Base-by-base conservation (phyloP, 2,888 invertebrate species). In the Synanthedon andrenaeformis region DNA sequence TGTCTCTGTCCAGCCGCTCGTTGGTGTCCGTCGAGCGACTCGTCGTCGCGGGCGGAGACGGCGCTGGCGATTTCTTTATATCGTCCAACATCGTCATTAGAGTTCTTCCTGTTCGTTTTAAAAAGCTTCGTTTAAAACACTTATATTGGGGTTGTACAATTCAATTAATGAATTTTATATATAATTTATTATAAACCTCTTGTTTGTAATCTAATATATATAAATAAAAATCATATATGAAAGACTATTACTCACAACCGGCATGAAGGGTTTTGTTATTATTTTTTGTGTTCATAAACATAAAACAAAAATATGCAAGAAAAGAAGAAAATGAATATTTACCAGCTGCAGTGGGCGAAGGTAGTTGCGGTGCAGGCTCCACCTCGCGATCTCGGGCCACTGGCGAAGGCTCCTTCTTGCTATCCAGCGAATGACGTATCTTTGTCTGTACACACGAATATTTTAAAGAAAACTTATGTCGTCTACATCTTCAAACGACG, bases 271-370 rank as follows among this genome's bases (percentile, higher is more conserved):
- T 6, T 28, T 28, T 28, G 28, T 28, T 28, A 6, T 28, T 28
- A 5, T 28, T 28, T 28, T 5, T 35, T 35, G 8, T 35, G 6
- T 35, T 35, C 28, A 35, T 35, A 35, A 35, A 35, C 28, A 28
- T 6, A 28, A 28, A 28, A 28, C 6, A 8, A 35, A 35, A 35
- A 35, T 35, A 35, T 35, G 28, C 28, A 35, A 35, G 35, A 35
- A 35, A 35, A 35, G 8, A 35, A 35, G 35, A 35, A 45, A 13
- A 51, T 42, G 3, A 35, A 53, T 8, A 60, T 54, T 49, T 60
- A 82, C 86, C 86, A 52, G 86, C 85, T 19, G 85, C 85, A 54
- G 85, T 86, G 56, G 86, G 86, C n/a, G 86, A 86, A 53, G 76
- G 79, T 17, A 80, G 57, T 3, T 67, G 59, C 3, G 82, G 75